Percentiles rank a stretch among this genome's conserved stretches.
Evolutionary conservation across 2,888 invertebrate genomes (phyloP).

Genomic region (Latrodectus hesperus): DNA sequence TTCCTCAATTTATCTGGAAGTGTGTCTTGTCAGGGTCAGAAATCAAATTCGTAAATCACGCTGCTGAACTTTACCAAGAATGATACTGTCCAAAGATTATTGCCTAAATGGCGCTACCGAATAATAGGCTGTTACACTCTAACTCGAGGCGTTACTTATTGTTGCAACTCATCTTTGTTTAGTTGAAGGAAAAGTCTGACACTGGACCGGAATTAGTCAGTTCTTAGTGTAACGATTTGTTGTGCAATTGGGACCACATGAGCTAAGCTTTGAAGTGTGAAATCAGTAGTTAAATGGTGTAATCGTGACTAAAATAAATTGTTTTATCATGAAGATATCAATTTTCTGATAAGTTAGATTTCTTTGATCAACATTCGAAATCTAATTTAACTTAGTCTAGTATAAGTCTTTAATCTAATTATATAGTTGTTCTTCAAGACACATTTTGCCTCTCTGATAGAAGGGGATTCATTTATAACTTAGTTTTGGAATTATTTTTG

Average conservation of each 20-base stretch:
- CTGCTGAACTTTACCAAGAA: slow-evolving; percentile 14
- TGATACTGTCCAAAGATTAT: background rate
- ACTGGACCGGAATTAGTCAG: background rate
- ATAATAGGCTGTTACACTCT: background rate
- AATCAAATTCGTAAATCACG: slow-evolving; percentile 23
- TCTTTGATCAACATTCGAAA: background rate
- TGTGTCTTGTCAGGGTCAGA: slow-evolving; percentile 13
- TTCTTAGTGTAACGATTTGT: background rate
- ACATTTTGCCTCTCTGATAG: no score
- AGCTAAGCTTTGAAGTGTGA: background rate
- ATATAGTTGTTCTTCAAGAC: no score
- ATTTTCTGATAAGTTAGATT: background rate
- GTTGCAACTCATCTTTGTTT: background rate
- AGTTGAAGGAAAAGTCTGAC: background rate
- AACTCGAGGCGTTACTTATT: background rate
- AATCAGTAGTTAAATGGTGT: background rate
- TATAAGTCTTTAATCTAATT: no score
- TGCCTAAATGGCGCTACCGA: background rate
- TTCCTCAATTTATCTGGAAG: background rate
- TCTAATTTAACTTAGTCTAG: no score
- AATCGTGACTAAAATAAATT: background rate
- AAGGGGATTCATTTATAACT: no score
- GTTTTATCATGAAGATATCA: background rate
- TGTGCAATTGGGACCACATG: background rate
- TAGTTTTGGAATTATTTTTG: no score